These are phyloP conservation scores for Diogma glabrata DNA, from an alignment of 2,888 invertebrate species.

Conservation along the genomic window DNA sequence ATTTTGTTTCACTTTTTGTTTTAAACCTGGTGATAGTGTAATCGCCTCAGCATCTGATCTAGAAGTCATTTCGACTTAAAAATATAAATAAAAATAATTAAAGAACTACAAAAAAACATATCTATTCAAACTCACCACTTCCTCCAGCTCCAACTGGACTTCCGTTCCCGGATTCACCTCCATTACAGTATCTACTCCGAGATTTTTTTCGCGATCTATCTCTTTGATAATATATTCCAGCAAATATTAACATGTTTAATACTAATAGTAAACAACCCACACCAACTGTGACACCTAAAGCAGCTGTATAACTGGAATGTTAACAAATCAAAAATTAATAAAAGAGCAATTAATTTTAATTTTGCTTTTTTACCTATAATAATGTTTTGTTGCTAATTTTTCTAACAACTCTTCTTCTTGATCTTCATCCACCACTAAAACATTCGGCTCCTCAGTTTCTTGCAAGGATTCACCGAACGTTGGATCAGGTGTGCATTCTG, in stretches of 20 bases:
- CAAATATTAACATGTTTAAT: slow-evolving; percentile 62
- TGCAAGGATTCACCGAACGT: slow-evolving; percentile 14
- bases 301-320: slow-evolving; percentile 53
- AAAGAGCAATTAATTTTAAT: too few species aligned
- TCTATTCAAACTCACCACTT: neutral
- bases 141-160: slow-evolving; percentile 9
- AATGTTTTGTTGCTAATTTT: slow-evolving; percentile 42
- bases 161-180: neutral
- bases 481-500: slow-evolving; percentile 19
- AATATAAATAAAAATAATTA: neutral
- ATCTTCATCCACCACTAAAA: slow-evolving; percentile 21
- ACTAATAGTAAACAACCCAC: slow-evolving; percentile 60
- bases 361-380: slow-evolving; percentile 24
- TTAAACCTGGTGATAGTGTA: neutral
- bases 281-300: slow-evolving; percentile 63
- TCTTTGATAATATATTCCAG: slow-evolving; percentile 64
- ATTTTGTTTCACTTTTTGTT: neutral
- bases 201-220: slow-evolving; percentile 33
- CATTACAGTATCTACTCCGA: slow-evolving; percentile 3
- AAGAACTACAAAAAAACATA: neutral
- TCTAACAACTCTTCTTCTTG: slow-evolving; percentile 42
- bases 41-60: neutral
- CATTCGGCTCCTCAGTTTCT: slow-evolving; percentile 28
- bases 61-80: slow-evolving; percentile 1
- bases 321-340: too few species aligned